A percentile compares a stretch with the other conserved stretches of the same genome.
Evolutionary conservation across 2,113 vertebrate species (phyloP).

Genomic region (Rhabdomys dilectus): DNA sequence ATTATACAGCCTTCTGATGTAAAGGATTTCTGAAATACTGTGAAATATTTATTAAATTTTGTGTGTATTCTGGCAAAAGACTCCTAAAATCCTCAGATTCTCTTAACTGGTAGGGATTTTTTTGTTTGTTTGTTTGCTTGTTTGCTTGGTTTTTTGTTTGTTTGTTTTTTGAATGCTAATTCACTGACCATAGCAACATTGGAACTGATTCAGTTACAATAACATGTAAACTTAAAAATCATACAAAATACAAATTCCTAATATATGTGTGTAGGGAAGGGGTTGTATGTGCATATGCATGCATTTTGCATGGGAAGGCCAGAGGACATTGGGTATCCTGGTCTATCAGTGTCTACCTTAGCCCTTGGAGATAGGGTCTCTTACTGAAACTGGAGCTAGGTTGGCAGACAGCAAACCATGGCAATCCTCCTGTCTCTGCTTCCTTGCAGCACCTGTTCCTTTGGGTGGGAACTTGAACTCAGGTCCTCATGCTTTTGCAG

Average conservation of each 20-base stretch:
- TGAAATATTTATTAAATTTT: not conserved
- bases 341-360: not conserved
- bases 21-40: not conserved
- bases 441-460: not conserved
- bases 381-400: not conserved
- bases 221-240: slow-evolving; percentile 1
- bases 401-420: not conserved
- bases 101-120: not conserved
- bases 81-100: not conserved
- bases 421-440: not conserved
- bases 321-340: not conserved
- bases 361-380: too few relatives aligned
- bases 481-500: not conserved
- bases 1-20: not conserved
- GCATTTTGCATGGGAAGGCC: too few relatives aligned
- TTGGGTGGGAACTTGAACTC: not conserved
- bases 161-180: not conserved
- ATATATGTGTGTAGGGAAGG: not conserved
- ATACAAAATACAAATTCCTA: not conserved
- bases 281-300: not conserved
- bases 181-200: not conserved
- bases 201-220: not conserved
- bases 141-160: not conserved
- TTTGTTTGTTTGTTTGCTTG: not conserved
- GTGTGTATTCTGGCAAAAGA: not conserved